phyloP scores from a whole-genome alignment of 2,797 vertebrate species.

The Chiroxiphia lanceolata region DNA sequence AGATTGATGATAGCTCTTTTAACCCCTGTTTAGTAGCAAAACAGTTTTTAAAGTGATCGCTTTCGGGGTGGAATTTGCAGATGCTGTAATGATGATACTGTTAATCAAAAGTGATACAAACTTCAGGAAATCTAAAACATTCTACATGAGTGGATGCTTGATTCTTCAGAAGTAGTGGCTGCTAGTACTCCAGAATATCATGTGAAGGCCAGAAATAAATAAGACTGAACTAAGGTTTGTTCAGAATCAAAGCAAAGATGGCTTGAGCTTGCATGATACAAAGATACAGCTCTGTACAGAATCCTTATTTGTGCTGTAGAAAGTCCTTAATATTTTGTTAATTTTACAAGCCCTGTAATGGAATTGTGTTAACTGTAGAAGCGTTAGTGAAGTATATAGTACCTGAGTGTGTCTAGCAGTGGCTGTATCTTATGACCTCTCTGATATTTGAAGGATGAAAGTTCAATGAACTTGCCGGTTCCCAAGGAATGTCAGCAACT shows the following conservation, averaged over 20 bases:
- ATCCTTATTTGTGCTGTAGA: not conserved
- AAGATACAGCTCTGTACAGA: not conserved
- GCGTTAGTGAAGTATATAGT: not conserved
- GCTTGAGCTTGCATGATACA: rapidly evolving
- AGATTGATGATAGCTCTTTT: not conserved
- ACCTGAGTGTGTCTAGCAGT: not conserved
- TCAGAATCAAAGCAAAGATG: not conserved
- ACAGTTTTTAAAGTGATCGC: not conserved
- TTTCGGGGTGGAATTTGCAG: not conserved
- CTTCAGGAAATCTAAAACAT: not conserved
- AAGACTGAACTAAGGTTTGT: not conserved
- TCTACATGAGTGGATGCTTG: not conserved
- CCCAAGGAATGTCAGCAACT: not conserved
- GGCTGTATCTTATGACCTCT: not conserved
- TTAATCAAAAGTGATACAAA: not conserved
- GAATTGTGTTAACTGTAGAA: not conserved
- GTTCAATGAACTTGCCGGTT: not conserved
- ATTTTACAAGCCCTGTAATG: not conserved
- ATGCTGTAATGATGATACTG: not conserved
- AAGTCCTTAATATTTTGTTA: not conserved
- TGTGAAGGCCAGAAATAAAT: not conserved
- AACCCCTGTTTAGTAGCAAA: not conserved
- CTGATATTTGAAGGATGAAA: not conserved
- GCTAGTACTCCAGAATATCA: not conserved
- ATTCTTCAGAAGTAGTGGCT: not conserved